Conservation (phyloP, 2,113 vertebrate genomes). For the Glaucomys volans region DNA sequence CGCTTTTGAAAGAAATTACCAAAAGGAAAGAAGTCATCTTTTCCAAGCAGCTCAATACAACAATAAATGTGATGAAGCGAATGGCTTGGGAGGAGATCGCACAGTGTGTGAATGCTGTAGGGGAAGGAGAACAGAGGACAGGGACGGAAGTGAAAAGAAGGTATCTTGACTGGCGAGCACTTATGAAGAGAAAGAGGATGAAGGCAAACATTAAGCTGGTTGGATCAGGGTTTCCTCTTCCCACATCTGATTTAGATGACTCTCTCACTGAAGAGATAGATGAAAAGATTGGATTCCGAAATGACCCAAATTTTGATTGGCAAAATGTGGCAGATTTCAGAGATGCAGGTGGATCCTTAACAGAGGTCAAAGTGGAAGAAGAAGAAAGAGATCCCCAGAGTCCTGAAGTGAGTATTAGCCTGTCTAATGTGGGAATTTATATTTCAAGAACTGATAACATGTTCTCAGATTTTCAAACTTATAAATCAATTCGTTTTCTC, state of each 20-base stretch:
- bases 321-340: conserved; percentile 92
- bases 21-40: conserved; percentile 95
- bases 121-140: conserved; percentile 94
- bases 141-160: conserved; percentile 95
- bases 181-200: conserved; percentile 95
- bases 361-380: conserved; percentile 94
- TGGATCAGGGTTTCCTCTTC: conserved; percentile 92
- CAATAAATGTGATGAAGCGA: conserved; percentile 96
- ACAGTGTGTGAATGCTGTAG: conserved; percentile 94
- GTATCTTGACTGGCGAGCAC: conserved; percentile 95
- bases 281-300: conserved; percentile 93
- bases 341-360: conserved; percentile 90
- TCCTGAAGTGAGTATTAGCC: conserved; percentile 88
- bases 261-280: conserved; percentile 93
- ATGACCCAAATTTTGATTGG: conserved; percentile 94
- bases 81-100: conserved; percentile 98
- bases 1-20: conserved; percentile 95
- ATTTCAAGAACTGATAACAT: not conserved
- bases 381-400: conserved; percentile 90
- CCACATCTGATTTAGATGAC: conserved; percentile 92
- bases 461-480: not conserved
- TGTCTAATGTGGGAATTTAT: not conserved
- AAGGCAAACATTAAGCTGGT: conserved; percentile 92
- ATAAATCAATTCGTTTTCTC: not conserved
- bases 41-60: conserved; percentile 97